Conservation (phyloP, 2,797 vertebrate genomes). For the Pterois miles region DNA sequence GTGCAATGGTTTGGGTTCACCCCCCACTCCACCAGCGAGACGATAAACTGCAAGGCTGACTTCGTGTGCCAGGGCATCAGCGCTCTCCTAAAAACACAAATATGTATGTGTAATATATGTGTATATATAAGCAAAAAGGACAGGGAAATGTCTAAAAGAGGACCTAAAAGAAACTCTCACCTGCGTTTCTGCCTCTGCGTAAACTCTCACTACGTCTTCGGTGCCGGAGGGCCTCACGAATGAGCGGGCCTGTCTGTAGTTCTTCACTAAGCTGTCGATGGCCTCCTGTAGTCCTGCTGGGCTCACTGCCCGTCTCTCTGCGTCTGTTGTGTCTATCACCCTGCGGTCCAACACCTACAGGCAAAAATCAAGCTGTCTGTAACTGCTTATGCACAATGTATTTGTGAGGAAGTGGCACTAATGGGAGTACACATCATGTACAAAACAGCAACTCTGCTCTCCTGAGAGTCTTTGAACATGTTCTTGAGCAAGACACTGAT, state of each 20-base stretch:
- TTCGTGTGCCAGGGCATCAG: constrained; percentile 89
- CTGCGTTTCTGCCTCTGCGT: constrained; percentile 94
- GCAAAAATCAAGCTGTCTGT: not conserved
- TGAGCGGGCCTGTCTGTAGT: constrained; percentile 84
- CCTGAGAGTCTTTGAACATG: not conserved
- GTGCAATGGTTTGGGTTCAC: constrained; percentile 82
- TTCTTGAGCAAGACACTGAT: not conserved
- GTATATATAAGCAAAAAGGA: not conserved
- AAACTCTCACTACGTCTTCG: constrained; percentile 93
- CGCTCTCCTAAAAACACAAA: constrained; percentile 84
- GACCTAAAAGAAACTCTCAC: constrained; percentile 72
- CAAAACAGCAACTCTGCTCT: not conserved
- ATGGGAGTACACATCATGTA: not conserved
- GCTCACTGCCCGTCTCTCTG: constrained; percentile 87
- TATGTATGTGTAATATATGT: not conserved
- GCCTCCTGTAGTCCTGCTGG: constrained; percentile 90
- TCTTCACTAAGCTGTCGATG: constrained; percentile 87
- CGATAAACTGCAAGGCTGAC: constrained; percentile 91
- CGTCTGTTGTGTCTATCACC: constrained; percentile 90
- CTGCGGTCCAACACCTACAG: constrained; percentile 90
- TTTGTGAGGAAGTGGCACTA: not conserved
- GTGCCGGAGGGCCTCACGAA: constrained; percentile 96
- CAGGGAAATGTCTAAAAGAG: not conserved
- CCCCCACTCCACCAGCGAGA: constrained; percentile 90
- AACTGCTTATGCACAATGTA: not conserved